phyloP scores from a whole-genome alignment of 2,113 vertebrate genomes.

The Antidorcas marsupialis region DNA sequence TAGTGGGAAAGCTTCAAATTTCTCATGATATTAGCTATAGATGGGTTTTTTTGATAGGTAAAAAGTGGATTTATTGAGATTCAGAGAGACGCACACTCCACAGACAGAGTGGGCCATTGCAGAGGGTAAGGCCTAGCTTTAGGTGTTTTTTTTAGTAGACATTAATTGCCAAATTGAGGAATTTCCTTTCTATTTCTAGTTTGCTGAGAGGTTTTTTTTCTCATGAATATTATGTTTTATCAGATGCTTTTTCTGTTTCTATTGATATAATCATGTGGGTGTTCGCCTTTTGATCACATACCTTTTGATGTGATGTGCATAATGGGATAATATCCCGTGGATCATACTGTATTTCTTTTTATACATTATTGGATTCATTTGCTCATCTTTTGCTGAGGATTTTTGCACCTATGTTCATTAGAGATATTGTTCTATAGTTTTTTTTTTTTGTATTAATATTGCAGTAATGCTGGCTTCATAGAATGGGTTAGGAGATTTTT shows the following conservation, averaged over 20 bases:
- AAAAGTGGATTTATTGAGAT: not conserved
- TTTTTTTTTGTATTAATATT: not conserved
- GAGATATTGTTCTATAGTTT: not conserved
- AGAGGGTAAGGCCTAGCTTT: not conserved
- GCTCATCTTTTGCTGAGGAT: not conserved
- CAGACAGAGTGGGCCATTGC: not conserved
- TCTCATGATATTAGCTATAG: not conserved
- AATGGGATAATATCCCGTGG: too few species aligned
- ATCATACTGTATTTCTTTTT: not conserved
- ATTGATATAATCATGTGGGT: not conserved
- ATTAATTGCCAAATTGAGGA: not conserved
- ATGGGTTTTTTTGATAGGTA: not conserved
- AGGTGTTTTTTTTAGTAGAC: not conserved
- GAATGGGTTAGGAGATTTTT: not conserved
- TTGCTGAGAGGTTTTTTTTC: not conserved
- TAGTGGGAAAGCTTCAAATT: not conserved
- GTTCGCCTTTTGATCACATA: not conserved
- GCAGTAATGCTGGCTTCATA: not conserved
- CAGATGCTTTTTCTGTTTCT: not conserved
- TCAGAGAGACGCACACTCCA: not conserved
- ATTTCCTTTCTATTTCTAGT: not conserved
- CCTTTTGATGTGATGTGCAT: not conserved
- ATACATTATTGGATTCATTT: not conserved
- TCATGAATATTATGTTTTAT: not conserved
- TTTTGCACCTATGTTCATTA: not conserved